These are phyloP conservation scores for Bryconaethiops microstoma DNA, from an alignment of 2,797 vertebrate species.

Conservation along the genomic window DNA sequence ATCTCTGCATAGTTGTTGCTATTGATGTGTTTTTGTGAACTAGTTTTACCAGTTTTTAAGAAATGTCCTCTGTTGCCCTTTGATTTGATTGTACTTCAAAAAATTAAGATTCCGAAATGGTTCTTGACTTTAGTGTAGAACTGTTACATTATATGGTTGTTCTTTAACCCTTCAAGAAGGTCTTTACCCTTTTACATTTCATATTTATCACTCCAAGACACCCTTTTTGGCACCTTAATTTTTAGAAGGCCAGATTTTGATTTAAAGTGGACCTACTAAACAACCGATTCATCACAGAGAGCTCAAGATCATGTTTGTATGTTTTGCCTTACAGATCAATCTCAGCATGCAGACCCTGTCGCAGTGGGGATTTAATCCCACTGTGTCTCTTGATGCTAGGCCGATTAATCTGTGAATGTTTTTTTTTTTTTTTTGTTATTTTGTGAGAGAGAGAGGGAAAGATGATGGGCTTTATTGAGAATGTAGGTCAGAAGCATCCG, in stretches of 20 bases:
- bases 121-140: not conserved
- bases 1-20: too few species aligned
- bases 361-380: slow-evolving; percentile 54
- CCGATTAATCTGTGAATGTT: slow-evolving; percentile 25
- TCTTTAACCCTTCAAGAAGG: not conserved
- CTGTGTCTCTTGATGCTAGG: slow-evolving; percentile 39
- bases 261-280: not conserved
- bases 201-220: not conserved
- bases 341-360: slow-evolving; percentile 12
- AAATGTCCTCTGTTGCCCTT: too few species aligned
- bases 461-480: slow-evolving; percentile 14
- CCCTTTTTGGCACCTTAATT: not conserved
- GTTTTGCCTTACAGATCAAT: slow-evolving; percentile 22
- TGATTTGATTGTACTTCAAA: too few species aligned
- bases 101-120: too few species aligned
- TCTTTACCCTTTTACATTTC: not conserved
- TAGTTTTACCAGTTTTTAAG: too few species aligned
- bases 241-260: not conserved
- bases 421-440: not conserved
- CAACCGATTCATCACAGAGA: not conserved
- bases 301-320: slow-evolving; percentile 29
- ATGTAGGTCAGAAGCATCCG: slow-evolving; percentile 21
- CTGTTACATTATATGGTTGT: not conserved
- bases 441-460: not conserved
- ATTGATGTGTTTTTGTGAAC: too few species aligned